Percentiles rank a stretch among this genome's conserved stretches.
Conservation (phyloP, 2,888 invertebrate genomes). For the Stenchaetothrips biformis region DNA sequence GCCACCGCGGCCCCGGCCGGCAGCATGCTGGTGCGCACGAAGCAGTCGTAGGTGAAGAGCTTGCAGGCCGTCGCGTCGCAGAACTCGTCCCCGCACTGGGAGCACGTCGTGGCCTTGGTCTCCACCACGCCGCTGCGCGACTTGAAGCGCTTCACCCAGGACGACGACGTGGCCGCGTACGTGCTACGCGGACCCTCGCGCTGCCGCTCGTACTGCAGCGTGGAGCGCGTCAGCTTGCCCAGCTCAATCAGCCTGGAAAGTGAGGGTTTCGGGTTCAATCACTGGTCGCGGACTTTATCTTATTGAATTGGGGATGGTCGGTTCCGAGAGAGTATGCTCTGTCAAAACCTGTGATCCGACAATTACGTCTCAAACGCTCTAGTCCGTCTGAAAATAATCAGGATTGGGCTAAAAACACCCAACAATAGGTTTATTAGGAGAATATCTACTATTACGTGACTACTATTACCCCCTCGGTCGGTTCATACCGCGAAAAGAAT, state of each 20-base stretch:
- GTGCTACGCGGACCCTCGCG: conserved; percentile 17
- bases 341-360: no score
- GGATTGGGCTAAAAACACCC: no score
- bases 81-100: conserved; percentile 80
- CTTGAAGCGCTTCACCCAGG: conserved; percentile 68
- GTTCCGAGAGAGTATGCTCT: no score
- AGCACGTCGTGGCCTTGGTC: conserved; percentile 67
- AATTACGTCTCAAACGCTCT: no score
- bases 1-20: conserved; percentile 42
- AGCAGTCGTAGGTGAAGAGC: conserved; percentile 56
- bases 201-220: conserved; percentile 61
- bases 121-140: conserved; percentile 76
- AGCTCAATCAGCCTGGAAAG: conserved; percentile 67
- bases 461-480: no score
- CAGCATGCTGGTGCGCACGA: conserved; percentile 43
- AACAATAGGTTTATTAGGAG: not conserved
- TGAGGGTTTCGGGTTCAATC: not conserved
- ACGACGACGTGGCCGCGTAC: conserved; percentile 55
- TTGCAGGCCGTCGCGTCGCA: conserved; percentile 63
- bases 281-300: no score
- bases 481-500: conserved; percentile 66
- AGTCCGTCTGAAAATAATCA: no score
- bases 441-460: no score
- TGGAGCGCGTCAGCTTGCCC: conserved; percentile 71
- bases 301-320: no score